These are phyloP conservation scores for Notolepis coatsorum DNA, from an alignment of 2,797 vertebrate genomes.

Conservation along the genomic window DNA sequence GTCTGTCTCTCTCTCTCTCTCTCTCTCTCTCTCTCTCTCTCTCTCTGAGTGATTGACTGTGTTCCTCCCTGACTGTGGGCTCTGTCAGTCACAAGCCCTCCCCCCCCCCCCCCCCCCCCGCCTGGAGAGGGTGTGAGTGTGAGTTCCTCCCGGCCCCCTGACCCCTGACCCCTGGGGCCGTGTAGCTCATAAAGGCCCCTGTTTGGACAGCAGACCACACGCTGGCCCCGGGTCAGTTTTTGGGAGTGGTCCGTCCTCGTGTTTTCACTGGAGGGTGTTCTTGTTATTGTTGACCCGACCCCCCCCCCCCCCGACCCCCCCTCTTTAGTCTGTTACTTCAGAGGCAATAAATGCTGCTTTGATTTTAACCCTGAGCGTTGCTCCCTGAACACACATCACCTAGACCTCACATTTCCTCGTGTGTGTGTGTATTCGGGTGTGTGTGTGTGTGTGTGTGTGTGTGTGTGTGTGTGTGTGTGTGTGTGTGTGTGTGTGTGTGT, in stretches of 20 bases:
- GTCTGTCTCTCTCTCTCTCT: conserved; percentile 21
- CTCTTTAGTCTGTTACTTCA: too few relatives aligned
- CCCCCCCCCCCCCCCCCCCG: conserved; percentile 43
- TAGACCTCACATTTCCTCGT: neutral
- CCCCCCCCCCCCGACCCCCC: neutral
- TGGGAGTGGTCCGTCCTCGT: conserved; percentile 35
- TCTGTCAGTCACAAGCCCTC: conserved; percentile 57
- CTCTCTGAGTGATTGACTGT: conserved; percentile 37
- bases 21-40: conserved; percentile 28
- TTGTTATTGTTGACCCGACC: conserved; percentile 45
- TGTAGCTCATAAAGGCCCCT: conserved; percentile 22
- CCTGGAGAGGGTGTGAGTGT: conserved; percentile 57
- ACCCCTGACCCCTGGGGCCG: conserved; percentile 65
- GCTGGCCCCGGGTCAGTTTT: conserved; percentile 51
- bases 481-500: too few relatives aligned
- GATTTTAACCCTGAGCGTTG: neutral
- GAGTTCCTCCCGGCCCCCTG: conserved; percentile 66
- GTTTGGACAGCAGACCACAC: conserved; percentile 65
- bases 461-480: too few relatives aligned
- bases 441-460: conserved; percentile 16
- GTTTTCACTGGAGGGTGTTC: conserved; percentile 49
- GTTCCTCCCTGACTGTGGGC: conserved; percentile 44
- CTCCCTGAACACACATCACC: conserved; percentile 9
- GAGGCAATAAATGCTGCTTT: conserved; percentile 10
- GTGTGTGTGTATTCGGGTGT: conserved; percentile 7